Evolutionary conservation across 2,797 vertebrate genomes (phyloP).

Genomic region (Etheostoma perlongum): DNA sequence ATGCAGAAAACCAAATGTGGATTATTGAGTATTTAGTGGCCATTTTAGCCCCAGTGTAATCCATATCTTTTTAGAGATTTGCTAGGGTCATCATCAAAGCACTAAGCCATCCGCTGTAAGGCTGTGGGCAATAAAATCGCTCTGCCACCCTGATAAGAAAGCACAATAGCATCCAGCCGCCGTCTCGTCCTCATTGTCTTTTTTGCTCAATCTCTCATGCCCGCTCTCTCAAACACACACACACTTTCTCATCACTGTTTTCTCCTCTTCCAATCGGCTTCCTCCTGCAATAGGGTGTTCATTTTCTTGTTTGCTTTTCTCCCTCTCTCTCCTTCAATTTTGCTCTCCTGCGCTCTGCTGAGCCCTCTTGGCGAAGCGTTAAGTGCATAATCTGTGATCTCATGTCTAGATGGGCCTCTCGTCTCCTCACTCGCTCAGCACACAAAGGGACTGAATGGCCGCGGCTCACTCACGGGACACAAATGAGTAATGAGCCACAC

Average conservation of each 20-base stretch:
- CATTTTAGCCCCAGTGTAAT: conserved; percentile 73
- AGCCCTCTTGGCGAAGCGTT: conserved; percentile 74
- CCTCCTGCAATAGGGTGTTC: conserved; percentile 29
- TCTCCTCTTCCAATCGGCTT: conserved; percentile 32
- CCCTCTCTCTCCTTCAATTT: conserved; percentile 57
- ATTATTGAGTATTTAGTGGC: conserved; percentile 76
- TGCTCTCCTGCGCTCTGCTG: conserved; percentile 58
- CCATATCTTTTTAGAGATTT: conserved; percentile 75
- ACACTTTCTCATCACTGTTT: conserved; percentile 22
- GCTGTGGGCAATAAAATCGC: conserved; percentile 65
- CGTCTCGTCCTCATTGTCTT: conserved; percentile 52
- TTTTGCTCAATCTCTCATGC: conserved; percentile 35
- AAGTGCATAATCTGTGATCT: conserved; percentile 88
- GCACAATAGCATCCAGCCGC: conserved; percentile 47
- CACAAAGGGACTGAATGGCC: conserved; percentile 85
- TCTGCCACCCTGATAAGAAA: conserved; percentile 64
- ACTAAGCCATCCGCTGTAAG: conserved; percentile 58
- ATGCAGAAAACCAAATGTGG: conserved; percentile 64
- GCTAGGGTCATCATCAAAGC: conserved; percentile 65
- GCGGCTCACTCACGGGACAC: conserved; percentile 70
- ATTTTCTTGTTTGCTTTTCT: conserved; percentile 64
- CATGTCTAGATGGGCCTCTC: conserved; percentile 83
- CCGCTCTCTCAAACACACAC: conserved; percentile 27
- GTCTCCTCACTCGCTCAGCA: conserved; percentile 64
- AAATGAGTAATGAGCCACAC: conserved; percentile 81